Evolutionary conservation across 2,888 invertebrate genomes (phyloP), one percentile per base, ranked within the genome.

Genomic region (Microctonus brassicae): DNA sequence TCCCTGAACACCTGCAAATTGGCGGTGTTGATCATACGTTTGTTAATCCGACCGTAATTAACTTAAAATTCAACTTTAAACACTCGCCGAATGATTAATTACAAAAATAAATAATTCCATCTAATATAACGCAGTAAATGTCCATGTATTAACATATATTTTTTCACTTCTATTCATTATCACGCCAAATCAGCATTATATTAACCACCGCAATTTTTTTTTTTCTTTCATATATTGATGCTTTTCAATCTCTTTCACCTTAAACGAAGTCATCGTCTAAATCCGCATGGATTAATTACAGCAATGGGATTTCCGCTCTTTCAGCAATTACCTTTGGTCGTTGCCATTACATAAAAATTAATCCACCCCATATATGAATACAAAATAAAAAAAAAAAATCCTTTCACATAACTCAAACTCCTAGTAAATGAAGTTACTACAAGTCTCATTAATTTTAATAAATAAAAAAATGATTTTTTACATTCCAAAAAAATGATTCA

Each of bases 291-390:
- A 47, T 47, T 47, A 47, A 47, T 47, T 20, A 47, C 17, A 6
- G 17, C 65, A 55, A 66, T 57, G 55, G 29, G 57, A n/a, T 29
- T 55, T 34, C 24, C 33, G 47, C 47, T 24, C 65, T 57, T 39
- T 36, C 53, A 57, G 65, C 65, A 66, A 66, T 66, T 66, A 66
- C 39, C 65, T 39, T n/a, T 39, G 13, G 55, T 10, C 2, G 65
- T 47, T 17, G 47, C 17, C 47, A 47, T 47, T 47, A n/a, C n/a
- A 36, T 65, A 13, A 39, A 34, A 66, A 66, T 55, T 66, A 66
- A 66, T 66, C 65, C 57, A 66, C 36, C 57, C 47, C 17, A 47
- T 47, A 47, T 29, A 29, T 29, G 4, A 5, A 3, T 29, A 29
- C 7, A 29, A 5, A 29, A 4, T 4, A 17, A 6, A n/a, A 47